These are phyloP conservation scores for Platorchestia sp. DNA, from an alignment of 1,140 invertebrate species.

Conservation along the genomic window DNA sequence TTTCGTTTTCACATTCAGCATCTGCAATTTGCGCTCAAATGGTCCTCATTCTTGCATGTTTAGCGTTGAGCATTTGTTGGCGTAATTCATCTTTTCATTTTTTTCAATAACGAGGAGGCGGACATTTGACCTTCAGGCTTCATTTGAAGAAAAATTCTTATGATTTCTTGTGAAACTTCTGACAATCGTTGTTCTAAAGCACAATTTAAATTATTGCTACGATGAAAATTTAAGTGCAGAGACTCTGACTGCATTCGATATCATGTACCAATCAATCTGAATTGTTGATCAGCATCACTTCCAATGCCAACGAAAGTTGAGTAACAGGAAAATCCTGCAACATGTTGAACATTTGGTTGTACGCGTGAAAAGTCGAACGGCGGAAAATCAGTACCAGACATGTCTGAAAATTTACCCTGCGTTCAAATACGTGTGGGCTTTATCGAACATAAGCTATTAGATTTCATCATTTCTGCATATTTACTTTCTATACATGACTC, in stretches of 20 bases:
- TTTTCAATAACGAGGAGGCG: not conserved
- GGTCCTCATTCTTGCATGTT: not conserved
- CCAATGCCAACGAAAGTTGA: no score
- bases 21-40: no score
- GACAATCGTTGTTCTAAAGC: no score
- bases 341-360: no score
- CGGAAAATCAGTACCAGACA: not conserved
- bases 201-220: not conserved
- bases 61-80: not conserved
- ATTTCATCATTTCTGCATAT: no score
- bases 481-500: no score
- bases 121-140: not conserved
- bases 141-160: not conserved
- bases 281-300: not conserved
- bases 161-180: no score
- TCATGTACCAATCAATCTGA: not conserved
- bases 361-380: not conserved
- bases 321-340: not conserved
- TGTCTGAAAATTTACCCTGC: no score
- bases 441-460: no score
- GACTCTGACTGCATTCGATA: not conserved
- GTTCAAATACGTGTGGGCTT: no score
- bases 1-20: not conserved
- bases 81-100: not conserved
- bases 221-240: not conserved